Evolutionary conservation across 2,797 vertebrate species (phyloP).

Genomic region (Diglossa cyanea): DNA sequence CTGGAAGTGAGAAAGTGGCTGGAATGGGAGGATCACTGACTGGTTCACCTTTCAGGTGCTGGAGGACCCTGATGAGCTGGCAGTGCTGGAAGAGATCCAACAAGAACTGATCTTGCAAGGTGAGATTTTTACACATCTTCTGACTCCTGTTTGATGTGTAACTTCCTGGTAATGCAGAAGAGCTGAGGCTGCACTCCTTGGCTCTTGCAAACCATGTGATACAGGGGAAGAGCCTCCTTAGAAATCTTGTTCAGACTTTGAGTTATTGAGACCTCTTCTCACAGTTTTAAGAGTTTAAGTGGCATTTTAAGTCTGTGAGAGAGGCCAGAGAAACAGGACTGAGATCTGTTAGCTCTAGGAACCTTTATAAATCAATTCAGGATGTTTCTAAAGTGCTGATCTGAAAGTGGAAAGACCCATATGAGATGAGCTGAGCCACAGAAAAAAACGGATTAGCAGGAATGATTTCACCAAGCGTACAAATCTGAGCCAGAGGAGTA

Average conservation of each 20-base stretch:
- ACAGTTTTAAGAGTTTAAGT: not conserved
- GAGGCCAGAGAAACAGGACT: not conserved
- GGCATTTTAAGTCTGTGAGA: not conserved
- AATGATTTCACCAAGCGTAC: not conserved
- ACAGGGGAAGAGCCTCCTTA: not conserved
- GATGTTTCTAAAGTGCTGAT: not conserved
- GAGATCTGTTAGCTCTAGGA: not conserved
- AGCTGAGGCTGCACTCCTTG: not conserved
- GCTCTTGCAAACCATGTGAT: fast-evolving
- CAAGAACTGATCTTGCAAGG: constrained; percentile 86
- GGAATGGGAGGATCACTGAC: not conserved
- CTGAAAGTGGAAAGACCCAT: no score
- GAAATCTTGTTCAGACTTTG: not conserved
- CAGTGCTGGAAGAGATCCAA: constrained; percentile 88
- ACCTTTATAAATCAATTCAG: not conserved
- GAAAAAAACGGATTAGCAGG: not conserved
- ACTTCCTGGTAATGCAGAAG: not conserved
- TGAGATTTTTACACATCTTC: not conserved
- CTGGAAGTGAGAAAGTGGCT: not conserved
- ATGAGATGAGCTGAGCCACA: fast-evolving
- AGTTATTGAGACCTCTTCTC: not conserved
- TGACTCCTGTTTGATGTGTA: not conserved
- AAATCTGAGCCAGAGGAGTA: not conserved
- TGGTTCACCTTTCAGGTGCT: constrained; percentile 16
- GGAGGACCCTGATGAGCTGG: constrained; percentile 79